Percentiles rank a stretch among this genome's conserved stretches.
Evolutionary conservation across 2,113 vertebrate species (phyloP).

Genomic region (Neotoma lepida): DNA sequence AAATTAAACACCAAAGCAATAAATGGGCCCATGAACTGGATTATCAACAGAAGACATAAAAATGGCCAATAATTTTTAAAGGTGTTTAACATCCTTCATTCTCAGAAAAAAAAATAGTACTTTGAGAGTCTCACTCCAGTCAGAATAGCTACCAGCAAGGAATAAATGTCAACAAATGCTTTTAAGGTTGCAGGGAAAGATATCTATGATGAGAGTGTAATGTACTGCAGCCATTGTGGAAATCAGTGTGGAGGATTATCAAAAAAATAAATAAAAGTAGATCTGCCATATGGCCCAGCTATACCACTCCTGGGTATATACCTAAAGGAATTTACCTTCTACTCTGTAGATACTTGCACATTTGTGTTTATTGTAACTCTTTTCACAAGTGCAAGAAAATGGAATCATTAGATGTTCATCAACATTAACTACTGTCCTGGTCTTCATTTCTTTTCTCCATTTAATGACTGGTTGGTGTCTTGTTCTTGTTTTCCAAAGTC

Average conservation of each 20-base stretch:
- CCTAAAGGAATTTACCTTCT: not conserved
- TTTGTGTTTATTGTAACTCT: not conserved
- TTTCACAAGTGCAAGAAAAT: not conserved
- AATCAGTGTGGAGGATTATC: not conserved
- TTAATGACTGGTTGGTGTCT: not conserved
- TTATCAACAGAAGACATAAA: not conserved
- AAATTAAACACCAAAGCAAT: not conserved
- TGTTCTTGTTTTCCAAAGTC: not conserved
- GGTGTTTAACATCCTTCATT: not conserved
- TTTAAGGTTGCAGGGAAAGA: not conserved
- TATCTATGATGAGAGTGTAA: not conserved
- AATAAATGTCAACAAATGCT: not conserved
- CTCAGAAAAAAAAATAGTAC: not conserved
- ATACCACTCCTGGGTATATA: not conserved
- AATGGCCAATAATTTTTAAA: not conserved
- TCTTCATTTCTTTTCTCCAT: not conserved
- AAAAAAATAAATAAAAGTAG: not conserved
- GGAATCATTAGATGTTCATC: not conserved
- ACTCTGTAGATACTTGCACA: not conserved
- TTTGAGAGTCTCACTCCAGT: not conserved
- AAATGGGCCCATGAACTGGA: not conserved
- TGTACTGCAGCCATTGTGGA: not conserved
- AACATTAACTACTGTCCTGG: not conserved
- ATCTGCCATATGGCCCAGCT: not conserved
- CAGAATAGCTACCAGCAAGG: not conserved